Conservation (phyloP, 2,888 invertebrate species). For the Coecobrya sp. region DNA sequence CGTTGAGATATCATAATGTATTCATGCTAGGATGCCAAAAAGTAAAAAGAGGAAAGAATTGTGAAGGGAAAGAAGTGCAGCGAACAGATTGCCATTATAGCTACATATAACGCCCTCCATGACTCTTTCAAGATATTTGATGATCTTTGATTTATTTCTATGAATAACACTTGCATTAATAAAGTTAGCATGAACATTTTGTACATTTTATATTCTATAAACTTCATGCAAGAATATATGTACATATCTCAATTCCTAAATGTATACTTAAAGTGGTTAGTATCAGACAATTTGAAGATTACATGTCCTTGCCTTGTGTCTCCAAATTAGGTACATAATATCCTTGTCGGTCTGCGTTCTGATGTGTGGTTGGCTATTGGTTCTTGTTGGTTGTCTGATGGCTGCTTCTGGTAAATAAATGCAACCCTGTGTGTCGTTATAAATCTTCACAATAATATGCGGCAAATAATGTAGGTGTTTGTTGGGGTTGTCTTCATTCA, state of each 20-base stretch:
- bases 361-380: conserved; percentile 63
- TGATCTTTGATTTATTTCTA: conserved; percentile 10
- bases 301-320: conserved; percentile 74
- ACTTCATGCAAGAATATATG: neutral
- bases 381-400: conserved; percentile 37
- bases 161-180: conserved; percentile 5
- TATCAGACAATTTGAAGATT: conserved; percentile 39
- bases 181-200: neutral
- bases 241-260: neutral
- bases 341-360: conserved; percentile 69
- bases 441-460: neutral
- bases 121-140: neutral
- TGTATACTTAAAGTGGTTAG: neutral
- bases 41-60: conserved; percentile 14
- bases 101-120: conserved; percentile 2
- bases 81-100: conserved; percentile 4
- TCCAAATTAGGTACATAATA: conserved; percentile 74
- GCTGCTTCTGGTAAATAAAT: conserved; percentile 39
- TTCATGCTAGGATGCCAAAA: neutral
- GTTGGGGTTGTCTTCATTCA: conserved; percentile 28
- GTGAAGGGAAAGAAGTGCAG: conserved; percentile 19
- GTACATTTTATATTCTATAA: neutral
- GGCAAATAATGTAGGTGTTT: conserved; percentile 32
- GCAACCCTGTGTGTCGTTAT: conserved; percentile 19
- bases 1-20: neutral